Percentiles rank a stretch among this genome's conserved stretches.
Conservation (phyloP, 2,113 vertebrate species). For the Sylvilagus bachmani region DNA sequence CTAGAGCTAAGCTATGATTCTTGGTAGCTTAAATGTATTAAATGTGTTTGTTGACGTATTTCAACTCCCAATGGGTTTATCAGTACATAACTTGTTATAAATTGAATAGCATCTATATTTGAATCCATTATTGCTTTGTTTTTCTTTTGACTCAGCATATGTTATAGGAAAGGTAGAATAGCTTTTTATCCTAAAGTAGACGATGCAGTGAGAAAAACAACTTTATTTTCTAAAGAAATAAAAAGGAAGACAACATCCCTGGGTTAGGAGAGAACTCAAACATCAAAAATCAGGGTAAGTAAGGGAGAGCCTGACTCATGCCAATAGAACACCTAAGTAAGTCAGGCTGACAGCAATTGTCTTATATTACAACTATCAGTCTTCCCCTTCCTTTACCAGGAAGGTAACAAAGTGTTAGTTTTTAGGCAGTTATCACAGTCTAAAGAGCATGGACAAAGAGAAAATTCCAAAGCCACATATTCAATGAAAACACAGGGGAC, state of each 20-base stretch:
- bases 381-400: neutral
- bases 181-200: neutral
- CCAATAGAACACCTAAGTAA: neutral
- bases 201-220: neutral
- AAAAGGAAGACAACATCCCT: neutral
- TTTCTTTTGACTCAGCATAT: neutral
- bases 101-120: neutral
- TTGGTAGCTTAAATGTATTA: too few relatives aligned
- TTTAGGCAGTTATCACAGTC: neutral
- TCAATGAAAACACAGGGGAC: neutral
- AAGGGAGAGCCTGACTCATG: neutral
- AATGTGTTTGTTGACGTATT: too few relatives aligned
- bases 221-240: neutral
- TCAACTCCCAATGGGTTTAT: too few relatives aligned
- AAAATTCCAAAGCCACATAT: neutral
- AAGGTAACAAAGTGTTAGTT: neutral
- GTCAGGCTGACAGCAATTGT: too few relatives aligned
- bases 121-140: neutral
- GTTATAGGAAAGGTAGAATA: neutral
- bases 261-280: neutral
- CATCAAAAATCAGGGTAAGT: neutral
- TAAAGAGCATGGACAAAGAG: neutral
- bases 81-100: too few relatives aligned
- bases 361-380: neutral
- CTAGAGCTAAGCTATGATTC: too few relatives aligned